phyloP scores from a whole-genome alignment of 1,140 invertebrate species.

The Leguminivora glycinivorella region DNA sequence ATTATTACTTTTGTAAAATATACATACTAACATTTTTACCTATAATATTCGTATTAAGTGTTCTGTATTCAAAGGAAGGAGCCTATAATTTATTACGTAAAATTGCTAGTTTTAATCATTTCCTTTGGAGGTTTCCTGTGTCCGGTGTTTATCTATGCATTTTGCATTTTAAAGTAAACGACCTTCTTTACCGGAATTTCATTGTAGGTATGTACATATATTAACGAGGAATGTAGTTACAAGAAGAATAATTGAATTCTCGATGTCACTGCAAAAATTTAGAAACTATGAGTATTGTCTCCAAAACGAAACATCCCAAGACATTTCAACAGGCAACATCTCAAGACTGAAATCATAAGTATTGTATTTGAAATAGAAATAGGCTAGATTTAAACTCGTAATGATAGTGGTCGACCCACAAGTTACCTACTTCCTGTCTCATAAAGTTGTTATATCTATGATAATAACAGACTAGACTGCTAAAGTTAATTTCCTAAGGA shows the following conservation, averaged over 20 bases:
- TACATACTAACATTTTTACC: background rate
- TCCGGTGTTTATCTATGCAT: slow-evolving; percentile 12
- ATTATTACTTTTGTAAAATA: too few species aligned
- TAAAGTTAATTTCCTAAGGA: background rate
- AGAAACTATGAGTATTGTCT: too few species aligned
- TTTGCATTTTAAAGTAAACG: background rate
- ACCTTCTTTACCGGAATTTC: background rate
- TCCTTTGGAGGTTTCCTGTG: slow-evolving; percentile 19
- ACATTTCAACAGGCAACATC: too few species aligned
- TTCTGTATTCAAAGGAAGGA: slow-evolving; percentile 3
- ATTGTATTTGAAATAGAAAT: too few species aligned
- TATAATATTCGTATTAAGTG: background rate
- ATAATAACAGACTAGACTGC: background rate
- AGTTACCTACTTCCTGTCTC: background rate
- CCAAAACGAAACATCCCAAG: too few species aligned
- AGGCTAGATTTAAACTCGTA: too few species aligned
- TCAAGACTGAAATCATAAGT: too few species aligned
- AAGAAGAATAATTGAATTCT: too few species aligned
- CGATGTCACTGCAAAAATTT: too few species aligned
- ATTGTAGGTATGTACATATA: background rate
- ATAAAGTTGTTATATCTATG: background rate
- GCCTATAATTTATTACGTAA: slow-evolving; percentile 13
- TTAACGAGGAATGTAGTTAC: background rate
- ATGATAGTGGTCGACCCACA: background rate
- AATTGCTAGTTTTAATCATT: slow-evolving; percentile 14